A percentile compares a stretch with the other conserved stretches of the same genome.
These are phyloP conservation scores for Pantherophis vulpinus DNA, from an alignment of 2,797 vertebrate species.

Conservation along the genomic window DNA sequence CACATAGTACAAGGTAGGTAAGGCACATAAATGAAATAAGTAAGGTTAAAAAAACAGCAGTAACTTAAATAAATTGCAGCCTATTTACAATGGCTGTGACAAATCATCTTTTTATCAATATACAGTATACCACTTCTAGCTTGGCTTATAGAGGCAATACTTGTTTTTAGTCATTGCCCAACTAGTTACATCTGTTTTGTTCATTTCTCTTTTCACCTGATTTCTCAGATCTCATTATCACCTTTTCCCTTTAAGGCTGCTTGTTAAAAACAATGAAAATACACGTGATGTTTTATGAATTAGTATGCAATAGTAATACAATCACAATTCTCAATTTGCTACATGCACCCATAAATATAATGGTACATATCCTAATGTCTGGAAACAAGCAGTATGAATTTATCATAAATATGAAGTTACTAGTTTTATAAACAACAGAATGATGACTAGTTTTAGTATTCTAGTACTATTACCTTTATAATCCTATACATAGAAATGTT, in stretches of 20 bases:
- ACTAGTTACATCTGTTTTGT: background rate
- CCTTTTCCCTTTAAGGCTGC: background rate
- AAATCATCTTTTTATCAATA: too few species aligned
- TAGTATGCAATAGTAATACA: background rate
- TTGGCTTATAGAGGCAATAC: background rate
- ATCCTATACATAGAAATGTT: background rate
- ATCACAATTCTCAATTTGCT: background rate
- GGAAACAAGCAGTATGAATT: background rate
- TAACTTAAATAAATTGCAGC: too few species aligned
- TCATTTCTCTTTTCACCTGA: background rate
- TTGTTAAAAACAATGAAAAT: background rate
- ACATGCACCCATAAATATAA: background rate
- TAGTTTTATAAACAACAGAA: background rate
- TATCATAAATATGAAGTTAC: background rate
- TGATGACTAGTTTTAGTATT: background rate
- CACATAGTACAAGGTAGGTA: too few species aligned
- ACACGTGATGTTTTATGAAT: background rate
- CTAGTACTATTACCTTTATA: background rate
- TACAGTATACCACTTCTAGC: background rate
- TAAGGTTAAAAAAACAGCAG: background rate
- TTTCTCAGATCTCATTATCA: background rate
- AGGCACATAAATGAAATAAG: too few species aligned
- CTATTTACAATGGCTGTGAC: too few species aligned
- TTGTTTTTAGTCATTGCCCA: background rate
- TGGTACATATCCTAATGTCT: background rate